Conservation (phyloP, 2,797 vertebrate species). For the Erpetoichthys calabaricus region DNA sequence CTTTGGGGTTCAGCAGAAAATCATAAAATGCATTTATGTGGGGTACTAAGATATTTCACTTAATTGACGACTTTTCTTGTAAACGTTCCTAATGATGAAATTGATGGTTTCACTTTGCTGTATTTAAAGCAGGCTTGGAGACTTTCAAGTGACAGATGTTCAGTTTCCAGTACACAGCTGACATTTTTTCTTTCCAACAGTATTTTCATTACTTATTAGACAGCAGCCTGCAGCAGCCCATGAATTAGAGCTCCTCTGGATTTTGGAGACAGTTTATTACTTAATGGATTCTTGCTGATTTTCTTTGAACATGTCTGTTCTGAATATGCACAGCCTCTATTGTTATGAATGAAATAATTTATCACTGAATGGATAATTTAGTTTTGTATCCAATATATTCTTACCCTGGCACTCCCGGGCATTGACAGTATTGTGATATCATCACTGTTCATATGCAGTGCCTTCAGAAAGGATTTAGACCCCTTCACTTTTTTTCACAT, state of each 20-base stretch:
- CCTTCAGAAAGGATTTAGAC: no score
- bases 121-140: not conserved
- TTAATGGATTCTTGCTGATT: not conserved
- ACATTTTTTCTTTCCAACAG: not conserved
- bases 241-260: not conserved
- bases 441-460: no score
- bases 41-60: no score
- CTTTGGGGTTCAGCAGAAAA: no score
- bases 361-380: no score
- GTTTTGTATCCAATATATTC: no score
- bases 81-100: not conserved
- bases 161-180: not conserved
- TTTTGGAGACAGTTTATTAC: not conserved
- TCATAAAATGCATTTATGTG: no score
- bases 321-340: no score
- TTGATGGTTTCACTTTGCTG: not conserved
- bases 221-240: not conserved
- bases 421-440: no score
- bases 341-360: no score
- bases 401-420: no score
- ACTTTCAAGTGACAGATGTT: not conserved
- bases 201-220: constrained; percentile 1
- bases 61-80: not conserved
- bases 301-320: not conserved
- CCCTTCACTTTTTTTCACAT: no score